Conservation (phyloP, 2,113 vertebrate genomes). For the Paradoxurus hermaphroditus region DNA sequence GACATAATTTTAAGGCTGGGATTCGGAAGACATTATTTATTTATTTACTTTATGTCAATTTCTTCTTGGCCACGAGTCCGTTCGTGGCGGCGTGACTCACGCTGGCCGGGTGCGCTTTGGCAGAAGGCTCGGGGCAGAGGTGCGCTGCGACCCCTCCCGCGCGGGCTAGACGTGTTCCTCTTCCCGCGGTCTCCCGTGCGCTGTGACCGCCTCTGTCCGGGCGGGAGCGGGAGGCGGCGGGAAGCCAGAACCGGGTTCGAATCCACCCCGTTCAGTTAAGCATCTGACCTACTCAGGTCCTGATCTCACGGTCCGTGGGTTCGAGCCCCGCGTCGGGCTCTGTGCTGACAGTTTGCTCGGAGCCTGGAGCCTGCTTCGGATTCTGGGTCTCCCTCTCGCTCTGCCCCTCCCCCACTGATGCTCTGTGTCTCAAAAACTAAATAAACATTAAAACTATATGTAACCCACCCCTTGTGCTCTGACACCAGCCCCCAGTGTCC, state of each 20-base stretch:
- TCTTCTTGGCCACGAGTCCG: slow-evolving; percentile 25
- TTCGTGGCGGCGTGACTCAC: too few relatives aligned
- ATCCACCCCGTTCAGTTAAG: too few relatives aligned
- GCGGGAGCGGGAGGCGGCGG: not conserved
- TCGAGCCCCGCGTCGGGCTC: too few relatives aligned
- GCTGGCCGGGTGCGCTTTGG: fast-evolving
- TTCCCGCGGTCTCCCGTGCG: fast-evolving
- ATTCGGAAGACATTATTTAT: slow-evolving; percentile 63
- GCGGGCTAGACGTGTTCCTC: too few relatives aligned
- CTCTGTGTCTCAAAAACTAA: too few relatives aligned
- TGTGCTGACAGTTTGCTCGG: too few relatives aligned
- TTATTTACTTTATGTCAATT: slow-evolving; percentile 28
- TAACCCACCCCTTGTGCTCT: not conserved
- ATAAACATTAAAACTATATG: too few relatives aligned
- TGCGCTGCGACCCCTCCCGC: fast-evolving
- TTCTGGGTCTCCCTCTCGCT: too few relatives aligned
- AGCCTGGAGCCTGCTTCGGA: too few relatives aligned
- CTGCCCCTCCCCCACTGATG: too few relatives aligned
- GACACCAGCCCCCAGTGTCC: not conserved
- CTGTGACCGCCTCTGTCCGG: fast-evolving
- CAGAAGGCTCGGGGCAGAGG: fast-evolving
- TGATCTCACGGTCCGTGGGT: too few relatives aligned
- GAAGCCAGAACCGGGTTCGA: not conserved
- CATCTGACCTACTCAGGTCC: too few relatives aligned
- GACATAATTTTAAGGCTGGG: slow-evolving; percentile 51